Conservation (phyloP, 2,888 invertebrate genomes). For the Pogonocherus hispidulus region DNA sequence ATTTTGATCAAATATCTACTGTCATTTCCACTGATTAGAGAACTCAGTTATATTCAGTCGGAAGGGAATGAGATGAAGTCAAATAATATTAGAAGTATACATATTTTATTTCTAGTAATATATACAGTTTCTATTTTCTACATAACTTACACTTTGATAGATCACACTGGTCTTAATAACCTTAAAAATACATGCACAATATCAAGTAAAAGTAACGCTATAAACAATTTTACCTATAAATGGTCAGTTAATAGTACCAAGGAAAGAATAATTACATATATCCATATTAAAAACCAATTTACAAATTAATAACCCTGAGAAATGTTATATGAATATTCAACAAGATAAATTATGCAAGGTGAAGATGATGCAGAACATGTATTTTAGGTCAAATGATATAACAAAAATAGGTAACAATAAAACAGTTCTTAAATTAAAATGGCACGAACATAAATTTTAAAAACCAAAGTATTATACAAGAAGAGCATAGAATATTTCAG, state of each 20-base stretch:
- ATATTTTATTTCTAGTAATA: conserved; percentile 65
- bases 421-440: conserved; percentile 57
- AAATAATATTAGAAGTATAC: conserved; percentile 63
- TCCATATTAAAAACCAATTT: conserved; percentile 29
- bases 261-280: conserved; percentile 9
- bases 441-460: conserved; percentile 52
- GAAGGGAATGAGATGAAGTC: too few species aligned
- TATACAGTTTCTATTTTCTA: conserved; percentile 62
- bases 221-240: conserved; percentile 29
- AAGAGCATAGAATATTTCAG: background rate
- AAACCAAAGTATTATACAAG: conserved; percentile 38
- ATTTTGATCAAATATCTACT: too few species aligned
- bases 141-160: conserved; percentile 61
- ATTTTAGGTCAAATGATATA: conserved; percentile 56
- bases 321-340: conserved; percentile 32
- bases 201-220: conserved; percentile 41
- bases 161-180: conserved; percentile 66
- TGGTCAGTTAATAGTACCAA: conserved; percentile 22
- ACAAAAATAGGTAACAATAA: conserved; percentile 58
- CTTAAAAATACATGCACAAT: conserved; percentile 66
- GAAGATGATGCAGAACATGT: conserved; percentile 51
- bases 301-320: conserved; percentile 46
- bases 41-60: too few species aligned
- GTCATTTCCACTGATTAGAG: too few species aligned
- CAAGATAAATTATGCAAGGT: conserved; percentile 17